Conservation (phyloP, 2,113 vertebrate genomes). For the Ginglymostoma cirratum region DNA sequence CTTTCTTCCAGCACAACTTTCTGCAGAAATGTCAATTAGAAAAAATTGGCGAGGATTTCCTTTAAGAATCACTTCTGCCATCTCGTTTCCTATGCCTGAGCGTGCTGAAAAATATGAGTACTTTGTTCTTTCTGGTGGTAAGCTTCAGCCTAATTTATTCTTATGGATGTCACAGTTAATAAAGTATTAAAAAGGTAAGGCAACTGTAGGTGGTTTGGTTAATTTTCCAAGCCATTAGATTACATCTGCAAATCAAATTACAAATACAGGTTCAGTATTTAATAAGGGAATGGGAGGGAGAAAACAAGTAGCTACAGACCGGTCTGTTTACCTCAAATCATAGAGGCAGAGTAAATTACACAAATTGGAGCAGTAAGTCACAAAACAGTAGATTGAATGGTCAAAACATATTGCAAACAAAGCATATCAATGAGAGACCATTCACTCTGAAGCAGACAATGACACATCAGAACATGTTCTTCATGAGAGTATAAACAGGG, state of each 20-base stretch:
- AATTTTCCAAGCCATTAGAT: background rate
- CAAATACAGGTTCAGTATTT: background rate
- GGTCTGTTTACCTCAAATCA: background rate
- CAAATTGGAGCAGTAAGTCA: background rate
- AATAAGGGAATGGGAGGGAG: background rate
- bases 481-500: background rate
- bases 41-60: constrained; percentile 76
- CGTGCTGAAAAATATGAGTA: constrained; percentile 77
- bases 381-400: background rate
- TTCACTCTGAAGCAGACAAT: background rate
- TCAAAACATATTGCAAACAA: background rate
- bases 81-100: constrained; percentile 67
- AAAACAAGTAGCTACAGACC: background rate
- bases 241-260: background rate
- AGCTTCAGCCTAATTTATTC: constrained; percentile 45
- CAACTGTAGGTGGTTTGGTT: background rate
- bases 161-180: background rate
- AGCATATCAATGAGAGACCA: background rate
- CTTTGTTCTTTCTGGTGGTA: constrained; percentile 76
- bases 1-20: constrained; percentile 56
- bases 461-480: background rate
- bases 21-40: constrained; percentile 56
- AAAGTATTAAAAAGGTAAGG: background rate
- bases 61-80: constrained; percentile 64
- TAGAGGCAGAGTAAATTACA: background rate